Percentiles rank a stretch among this genome's conserved stretches.
phyloP scores from a whole-genome alignment of 2,888 invertebrate species.

The Eupithecia abbreviata region DNA sequence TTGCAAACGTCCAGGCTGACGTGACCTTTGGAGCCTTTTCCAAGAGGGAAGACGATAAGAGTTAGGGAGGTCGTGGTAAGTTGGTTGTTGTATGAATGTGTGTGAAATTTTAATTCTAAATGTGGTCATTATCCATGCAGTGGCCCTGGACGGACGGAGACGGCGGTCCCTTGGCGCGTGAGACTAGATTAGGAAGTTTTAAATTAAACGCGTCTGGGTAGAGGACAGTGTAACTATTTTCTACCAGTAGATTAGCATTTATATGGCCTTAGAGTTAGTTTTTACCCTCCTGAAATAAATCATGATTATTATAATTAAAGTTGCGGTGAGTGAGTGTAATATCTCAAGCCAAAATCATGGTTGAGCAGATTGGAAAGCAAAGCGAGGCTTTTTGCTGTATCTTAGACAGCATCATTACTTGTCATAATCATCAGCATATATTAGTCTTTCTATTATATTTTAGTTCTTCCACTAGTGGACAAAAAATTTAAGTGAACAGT shows the following conservation, averaged over 20 bases:
- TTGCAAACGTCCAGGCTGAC: conserved; percentile 33
- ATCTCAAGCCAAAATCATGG: too few relatives aligned
- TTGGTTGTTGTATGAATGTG: conserved; percentile 42
- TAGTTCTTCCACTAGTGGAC: too few relatives aligned
- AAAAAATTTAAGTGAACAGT: too few relatives aligned
- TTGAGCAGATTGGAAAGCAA: too few relatives aligned
- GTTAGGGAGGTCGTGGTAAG: conserved; percentile 36
- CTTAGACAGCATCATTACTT: too few relatives aligned
- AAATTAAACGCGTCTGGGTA: conserved; percentile 59
- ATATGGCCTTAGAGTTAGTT: too few relatives aligned
- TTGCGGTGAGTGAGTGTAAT: too few relatives aligned
- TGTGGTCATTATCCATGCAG: conserved; percentile 65
- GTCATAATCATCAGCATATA: too few relatives aligned
- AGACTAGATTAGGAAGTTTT: conserved; percentile 70
- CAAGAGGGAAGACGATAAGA: conserved; percentile 30
- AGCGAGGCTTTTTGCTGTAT: too few relatives aligned
- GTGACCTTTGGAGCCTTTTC: conserved; percentile 52
- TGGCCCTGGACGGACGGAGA: conserved; percentile 53
- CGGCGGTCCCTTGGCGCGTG: conserved; percentile 59
- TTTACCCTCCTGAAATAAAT: too few relatives aligned
- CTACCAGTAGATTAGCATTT: background rate
- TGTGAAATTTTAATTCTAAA: conserved; percentile 64
- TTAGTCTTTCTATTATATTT: too few relatives aligned
- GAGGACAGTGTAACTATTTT: conserved; percentile 30
- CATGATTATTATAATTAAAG: too few relatives aligned